Conservation (phyloP, 2,113 vertebrate genomes). For the Otus sunia region DNA sequence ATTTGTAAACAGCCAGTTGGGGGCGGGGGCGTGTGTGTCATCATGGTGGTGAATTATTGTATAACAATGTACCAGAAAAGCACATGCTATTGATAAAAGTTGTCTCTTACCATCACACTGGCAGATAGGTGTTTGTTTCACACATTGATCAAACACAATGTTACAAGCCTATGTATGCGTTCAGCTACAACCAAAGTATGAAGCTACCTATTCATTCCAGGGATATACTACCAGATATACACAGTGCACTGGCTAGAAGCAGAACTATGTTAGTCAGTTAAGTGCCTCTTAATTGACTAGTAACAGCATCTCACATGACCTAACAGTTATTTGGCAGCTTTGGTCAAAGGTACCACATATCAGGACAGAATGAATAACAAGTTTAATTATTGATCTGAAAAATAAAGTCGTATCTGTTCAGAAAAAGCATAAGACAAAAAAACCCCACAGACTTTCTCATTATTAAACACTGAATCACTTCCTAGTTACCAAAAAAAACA, state of each 20-base stretch:
- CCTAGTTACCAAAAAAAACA: background rate
- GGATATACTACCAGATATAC: rapidly evolving
- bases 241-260: background rate
- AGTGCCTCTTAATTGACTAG: background rate
- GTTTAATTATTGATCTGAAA: background rate
- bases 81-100: background rate
- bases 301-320: background rate
- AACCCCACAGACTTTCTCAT: background rate
- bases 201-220: background rate
- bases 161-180: background rate
- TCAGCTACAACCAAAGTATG: background rate
- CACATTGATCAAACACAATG: background rate
- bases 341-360: background rate
- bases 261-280: background rate
- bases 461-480: background rate
- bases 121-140: background rate
- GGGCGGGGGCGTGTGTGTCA: rapidly evolving
- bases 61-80: background rate
- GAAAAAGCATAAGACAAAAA: background rate
- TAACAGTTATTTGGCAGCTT: background rate
- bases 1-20: background rate
- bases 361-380: background rate
- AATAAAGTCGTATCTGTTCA: background rate
- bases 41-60: background rate
- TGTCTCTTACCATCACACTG: background rate